A percentile compares a stretch with the other conserved stretches of the same genome.
Conservation (phyloP, 2,113 vertebrate species). For the Coptodon rendalli region DNA sequence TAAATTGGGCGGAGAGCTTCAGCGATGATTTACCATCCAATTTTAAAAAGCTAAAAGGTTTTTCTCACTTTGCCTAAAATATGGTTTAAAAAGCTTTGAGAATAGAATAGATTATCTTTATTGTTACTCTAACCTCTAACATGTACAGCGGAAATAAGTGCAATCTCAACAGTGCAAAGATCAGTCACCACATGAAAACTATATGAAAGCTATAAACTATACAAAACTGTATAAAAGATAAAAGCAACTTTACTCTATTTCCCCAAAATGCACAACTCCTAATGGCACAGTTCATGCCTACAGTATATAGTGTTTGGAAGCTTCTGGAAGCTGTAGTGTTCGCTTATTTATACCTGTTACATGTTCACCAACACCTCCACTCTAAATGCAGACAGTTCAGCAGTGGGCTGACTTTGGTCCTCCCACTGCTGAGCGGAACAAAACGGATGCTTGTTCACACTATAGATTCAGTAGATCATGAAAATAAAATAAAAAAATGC, state of each 20-base stretch:
- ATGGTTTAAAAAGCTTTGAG: not conserved
- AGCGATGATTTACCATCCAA: rapidly evolving
- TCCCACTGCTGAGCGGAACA: not conserved
- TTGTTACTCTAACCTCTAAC: not conserved
- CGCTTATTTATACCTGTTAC: not conserved
- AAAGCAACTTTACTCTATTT: not conserved
- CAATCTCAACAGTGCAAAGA: not conserved
- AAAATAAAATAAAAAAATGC: not conserved
- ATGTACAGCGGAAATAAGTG: not conserved
- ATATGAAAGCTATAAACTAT: not conserved
- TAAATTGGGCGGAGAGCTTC: not conserved
- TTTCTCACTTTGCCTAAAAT: not conserved
- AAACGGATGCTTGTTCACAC: not conserved
- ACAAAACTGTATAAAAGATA: not conserved
- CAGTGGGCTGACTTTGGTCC: not conserved
- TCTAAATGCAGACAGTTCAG: not conserved
- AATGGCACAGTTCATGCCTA: not conserved
- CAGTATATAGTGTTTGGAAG: not conserved
- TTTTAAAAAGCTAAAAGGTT: not conserved
- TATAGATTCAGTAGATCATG: not conserved
- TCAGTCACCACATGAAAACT: not conserved
- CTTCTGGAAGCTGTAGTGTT: not conserved
- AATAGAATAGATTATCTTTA: not conserved
- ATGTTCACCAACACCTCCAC: not conserved
- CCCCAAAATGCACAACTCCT: not conserved